Evolutionary conservation across 2,888 invertebrate genomes (phyloP).

Genomic region (Agrochola macilenta): DNA sequence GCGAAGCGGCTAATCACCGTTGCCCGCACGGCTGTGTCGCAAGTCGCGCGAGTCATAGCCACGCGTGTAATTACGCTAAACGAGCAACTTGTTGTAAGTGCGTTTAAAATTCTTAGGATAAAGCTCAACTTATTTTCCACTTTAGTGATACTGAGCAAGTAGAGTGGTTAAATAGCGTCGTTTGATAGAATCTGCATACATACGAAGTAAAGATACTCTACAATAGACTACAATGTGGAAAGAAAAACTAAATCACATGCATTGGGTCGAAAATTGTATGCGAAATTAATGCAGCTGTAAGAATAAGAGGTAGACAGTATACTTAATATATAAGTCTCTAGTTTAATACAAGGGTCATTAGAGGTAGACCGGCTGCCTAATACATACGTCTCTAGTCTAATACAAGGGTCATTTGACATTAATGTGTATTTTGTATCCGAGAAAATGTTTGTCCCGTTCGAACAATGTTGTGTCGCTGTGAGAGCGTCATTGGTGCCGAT

Average conservation of each 20-base stretch:
- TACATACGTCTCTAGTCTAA: neutral
- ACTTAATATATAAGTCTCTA: neutral
- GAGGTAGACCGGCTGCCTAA: neutral
- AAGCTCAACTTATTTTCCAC: conserved; percentile 7
- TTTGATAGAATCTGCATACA: neutral
- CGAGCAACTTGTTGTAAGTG: conserved; percentile 12
- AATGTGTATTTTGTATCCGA: neutral
- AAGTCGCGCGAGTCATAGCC: neutral
- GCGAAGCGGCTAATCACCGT: neutral
- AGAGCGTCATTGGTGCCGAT: conserved; percentile 10
- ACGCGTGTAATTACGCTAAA: conserved; percentile 8
- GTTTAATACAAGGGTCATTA: neutral
- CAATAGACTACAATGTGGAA: too few species aligned
- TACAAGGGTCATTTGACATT: conserved; percentile 1
- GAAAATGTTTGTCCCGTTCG: conserved; percentile 15
- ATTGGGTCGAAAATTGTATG: neutral
- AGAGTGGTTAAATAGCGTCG: neutral
- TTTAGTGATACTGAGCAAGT: neutral
- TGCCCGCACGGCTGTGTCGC: neutral
- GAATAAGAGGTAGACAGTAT: neutral
- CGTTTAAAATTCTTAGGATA: conserved; percentile 2
- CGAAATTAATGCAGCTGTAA: too few species aligned
- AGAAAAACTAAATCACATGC: neutral
- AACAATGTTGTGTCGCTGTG: conserved; percentile 6
- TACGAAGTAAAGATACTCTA: neutral